These are phyloP conservation scores for Conus ventricosus DNA, from an alignment of 1,140 invertebrate genomes.

Conservation along the genomic window DNA sequence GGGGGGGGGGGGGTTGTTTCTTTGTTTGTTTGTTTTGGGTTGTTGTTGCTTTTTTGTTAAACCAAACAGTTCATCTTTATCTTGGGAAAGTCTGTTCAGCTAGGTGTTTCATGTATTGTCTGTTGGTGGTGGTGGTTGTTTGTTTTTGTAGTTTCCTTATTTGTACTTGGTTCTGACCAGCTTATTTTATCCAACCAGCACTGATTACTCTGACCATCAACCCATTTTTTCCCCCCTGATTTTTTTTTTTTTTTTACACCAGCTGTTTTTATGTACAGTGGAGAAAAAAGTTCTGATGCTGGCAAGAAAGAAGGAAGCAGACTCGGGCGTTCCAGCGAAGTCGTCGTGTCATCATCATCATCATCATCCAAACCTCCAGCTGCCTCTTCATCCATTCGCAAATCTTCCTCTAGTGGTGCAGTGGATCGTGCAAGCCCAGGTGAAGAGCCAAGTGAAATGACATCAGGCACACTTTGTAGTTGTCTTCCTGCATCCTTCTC, in stretches of 20 bases:
- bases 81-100: too few species aligned
- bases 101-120: too few species aligned
- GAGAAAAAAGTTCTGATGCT: constrained; percentile 52
- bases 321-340: neutral
- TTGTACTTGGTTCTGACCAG: too few species aligned
- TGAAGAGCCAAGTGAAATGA: neutral
- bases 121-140: too few species aligned
- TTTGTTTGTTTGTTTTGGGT: neutral
- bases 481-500: too few species aligned
- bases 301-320: constrained; percentile 51
- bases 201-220: too few species aligned
- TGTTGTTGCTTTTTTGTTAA: neutral
- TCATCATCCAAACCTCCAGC: constrained; percentile 15
- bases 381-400: neutral
- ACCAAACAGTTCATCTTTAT: neutral
- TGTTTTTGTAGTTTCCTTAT: too few species aligned
- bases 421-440: neutral
- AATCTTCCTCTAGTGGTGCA: constrained; percentile 9
- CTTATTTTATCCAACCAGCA: too few species aligned
- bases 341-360: neutral
- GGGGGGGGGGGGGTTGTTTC: too few species aligned
- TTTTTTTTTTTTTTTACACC: too few species aligned
- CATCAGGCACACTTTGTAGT: too few species aligned
- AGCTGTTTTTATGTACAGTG: constrained; percentile 36
- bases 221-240: too few species aligned